Evolutionary conservation across 53 echinoderm and acorn worm genomes (phyloP), one percentile per base, ranked within the genome.

Genomic region (Echinarachnius parma): DNA sequence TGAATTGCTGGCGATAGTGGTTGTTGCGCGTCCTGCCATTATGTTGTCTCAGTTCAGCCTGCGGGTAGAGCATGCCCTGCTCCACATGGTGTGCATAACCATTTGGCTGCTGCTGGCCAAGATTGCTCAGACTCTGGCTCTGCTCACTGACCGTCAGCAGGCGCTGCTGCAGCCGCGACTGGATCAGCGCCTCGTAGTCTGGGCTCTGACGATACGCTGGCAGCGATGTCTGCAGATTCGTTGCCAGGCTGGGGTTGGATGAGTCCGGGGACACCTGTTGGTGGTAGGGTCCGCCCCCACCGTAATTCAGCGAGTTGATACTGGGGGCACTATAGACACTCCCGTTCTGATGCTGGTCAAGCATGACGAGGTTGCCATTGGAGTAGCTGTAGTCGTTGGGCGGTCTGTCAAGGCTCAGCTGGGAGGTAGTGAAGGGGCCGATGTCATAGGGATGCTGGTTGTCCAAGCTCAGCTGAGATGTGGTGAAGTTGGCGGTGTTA

Each of bases 131-230:
- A 48, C 91, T 95, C 45, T 85, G 84, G 59, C 87, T 95, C 44
- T 91, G 96, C 62, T 95, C 90, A 14, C 82, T 80, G 11, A 90
- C 77, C 37, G 78, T 61, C 31, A 78, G 68, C 28, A 89, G 48
- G 53, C 81, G 47, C 21, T 87, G 84, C 32, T 83, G 83, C n/a
- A 72, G 57, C 24, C 85, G 52, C 5, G 66, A 84, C 31, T 83
- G 89, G 18, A 94, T 75, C 13, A 64, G 67, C 1, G 87, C 67
- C 48, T 90, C 84, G 48, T 95, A 95, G 61, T 95, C 96, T 0
- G 96, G 96, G 21, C 84, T 90, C 31, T 82, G 78, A 79, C 96
- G 22, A 56, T 95, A 95, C 15, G 82, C 90, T 1, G 96, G 96
- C 55, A 95, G 56, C 16, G 77, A 68, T 2, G 91, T 59, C 45